Conservation (phyloP, 1,140 invertebrate genomes). For the Drosophila neocordata region DNA sequence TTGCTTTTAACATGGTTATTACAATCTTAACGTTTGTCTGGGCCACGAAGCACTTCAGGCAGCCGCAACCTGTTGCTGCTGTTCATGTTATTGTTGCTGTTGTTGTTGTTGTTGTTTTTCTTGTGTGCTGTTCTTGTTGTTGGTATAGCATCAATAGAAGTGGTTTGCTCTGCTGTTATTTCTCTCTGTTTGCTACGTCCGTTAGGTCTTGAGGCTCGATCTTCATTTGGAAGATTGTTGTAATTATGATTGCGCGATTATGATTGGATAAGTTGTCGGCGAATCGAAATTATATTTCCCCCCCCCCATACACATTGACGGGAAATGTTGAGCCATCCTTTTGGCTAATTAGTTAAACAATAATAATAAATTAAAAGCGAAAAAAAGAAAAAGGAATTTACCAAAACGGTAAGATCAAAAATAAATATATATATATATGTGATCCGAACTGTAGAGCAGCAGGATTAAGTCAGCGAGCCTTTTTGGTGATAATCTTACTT, state of each 20-base stretch:
- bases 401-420: slow-evolving; percentile 46
- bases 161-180: not conserved
- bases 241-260: slow-evolving; percentile 79
- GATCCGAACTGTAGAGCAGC: too few relatives aligned
- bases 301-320: not conserved
- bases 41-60: slow-evolving; percentile 74
- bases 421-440: too few relatives aligned
- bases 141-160: too few relatives aligned
- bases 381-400: not conserved
- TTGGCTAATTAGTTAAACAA: slow-evolving; percentile 73
- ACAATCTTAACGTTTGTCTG: slow-evolving; percentile 81
- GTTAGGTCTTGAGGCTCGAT: slow-evolving; percentile 36
- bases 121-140: not conserved
- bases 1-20: slow-evolving; percentile 82
- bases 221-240: slow-evolving; percentile 68
- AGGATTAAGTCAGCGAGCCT: slow-evolving; percentile 68
- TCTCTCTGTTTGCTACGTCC: not conserved
- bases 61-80: slow-evolving; percentile 49
- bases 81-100: slow-evolving; percentile 29
- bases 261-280: slow-evolving; percentile 77
- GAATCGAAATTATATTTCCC: slow-evolving; percentile 68
- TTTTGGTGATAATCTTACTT: slow-evolving; percentile 73
- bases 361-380: slow-evolving; percentile 1
- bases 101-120: slow-evolving; percentile 20
- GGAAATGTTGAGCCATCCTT: not conserved